phyloP scores from a whole-genome alignment of 2,113 vertebrate species.

The Laticauda colubrina region DNA sequence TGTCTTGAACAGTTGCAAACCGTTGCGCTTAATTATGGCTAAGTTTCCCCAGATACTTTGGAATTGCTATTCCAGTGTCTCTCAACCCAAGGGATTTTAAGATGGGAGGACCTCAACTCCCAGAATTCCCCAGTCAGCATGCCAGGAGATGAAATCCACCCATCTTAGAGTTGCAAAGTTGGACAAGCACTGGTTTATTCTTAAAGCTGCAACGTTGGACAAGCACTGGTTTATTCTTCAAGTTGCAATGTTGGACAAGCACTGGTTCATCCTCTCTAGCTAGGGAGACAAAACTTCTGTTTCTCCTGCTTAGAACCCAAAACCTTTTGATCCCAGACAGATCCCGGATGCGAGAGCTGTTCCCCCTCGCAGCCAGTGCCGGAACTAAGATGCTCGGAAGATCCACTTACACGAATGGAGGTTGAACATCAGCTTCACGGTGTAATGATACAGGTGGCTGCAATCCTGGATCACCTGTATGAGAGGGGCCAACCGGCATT shows the following conservation, averaged over 20 bases:
- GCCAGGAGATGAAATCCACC: no score
- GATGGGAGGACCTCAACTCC: no score
- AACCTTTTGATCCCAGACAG: not conserved
- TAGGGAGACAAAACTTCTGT: not conserved
- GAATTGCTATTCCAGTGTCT: not conserved
- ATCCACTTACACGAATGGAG: conserved; percentile 90
- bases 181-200: no score
- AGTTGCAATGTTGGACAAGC: no score
- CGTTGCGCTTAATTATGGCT: not conserved
- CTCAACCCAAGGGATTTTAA: no score
- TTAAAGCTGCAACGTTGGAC: no score
- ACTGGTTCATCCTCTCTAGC: not conserved
- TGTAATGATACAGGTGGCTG: conserved; percentile 96
- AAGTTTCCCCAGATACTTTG: not conserved
- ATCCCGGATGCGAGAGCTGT: not conserved
- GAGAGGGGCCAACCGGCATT: conserved; percentile 93
- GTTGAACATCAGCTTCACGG: conserved; percentile 93
- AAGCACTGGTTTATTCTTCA: no score
- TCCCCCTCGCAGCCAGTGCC: not conserved
- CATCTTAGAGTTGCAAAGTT: no score
- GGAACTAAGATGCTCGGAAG: not conserved
- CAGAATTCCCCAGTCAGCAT: no score
- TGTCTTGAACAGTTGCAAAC: not conserved
- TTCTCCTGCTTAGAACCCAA: not conserved
- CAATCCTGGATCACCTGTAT: conserved; percentile 97